Base-by-base conservation (phyloP, 2,888 invertebrate species). In the Plagiodera versicolora region DNA sequence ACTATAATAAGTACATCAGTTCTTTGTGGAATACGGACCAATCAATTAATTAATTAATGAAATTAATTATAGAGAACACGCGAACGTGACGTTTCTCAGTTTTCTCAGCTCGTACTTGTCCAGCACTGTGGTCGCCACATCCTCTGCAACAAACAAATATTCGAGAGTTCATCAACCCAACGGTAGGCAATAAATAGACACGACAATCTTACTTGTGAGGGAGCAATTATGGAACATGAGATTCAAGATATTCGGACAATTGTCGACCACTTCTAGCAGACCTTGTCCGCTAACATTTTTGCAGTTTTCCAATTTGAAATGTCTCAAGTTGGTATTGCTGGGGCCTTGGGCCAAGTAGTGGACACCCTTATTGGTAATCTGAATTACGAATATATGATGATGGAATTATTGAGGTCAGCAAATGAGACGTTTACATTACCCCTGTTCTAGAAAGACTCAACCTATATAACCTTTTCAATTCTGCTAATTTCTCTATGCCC, bases 361-460 rank as follows among this genome's bases (percentile, higher is more conserved):
- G 28, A 80, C 71, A 16, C 79, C 80, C 24, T 70, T 56, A 67
- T 77, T 74, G 19, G 73, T 73, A 30, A 79, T 69, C 80, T 79
- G 63, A 14, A 70, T 32, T 32, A 32, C 11, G 11, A 10, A 32
- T 24, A 24, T 24, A 24, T 24, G 6, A 24, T 24, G 6, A 24
- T 24, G n/a, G n/a, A n/a, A n/a, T n/a, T n/a, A n/a, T 24, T 24
- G 24, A 24, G 6, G 3, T 24, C 24, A 24, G 6, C 24, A 24
- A 24, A 5, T 3, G 32, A 32, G 32, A 32, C 11, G 9, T 5
- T 32, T 10, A 32, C 2, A 32, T 69, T 73, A 81, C 81, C 70
- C 77, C 71, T 17, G 81, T 78, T 20, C 72, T 69, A 5, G 79
- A 78, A 53, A 80, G 65, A 51, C 75, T 78, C 9, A 81, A 60